phyloP scores from a whole-genome alignment of 2,797 vertebrate species.

The Rhabdophis nuchalis region DNA sequence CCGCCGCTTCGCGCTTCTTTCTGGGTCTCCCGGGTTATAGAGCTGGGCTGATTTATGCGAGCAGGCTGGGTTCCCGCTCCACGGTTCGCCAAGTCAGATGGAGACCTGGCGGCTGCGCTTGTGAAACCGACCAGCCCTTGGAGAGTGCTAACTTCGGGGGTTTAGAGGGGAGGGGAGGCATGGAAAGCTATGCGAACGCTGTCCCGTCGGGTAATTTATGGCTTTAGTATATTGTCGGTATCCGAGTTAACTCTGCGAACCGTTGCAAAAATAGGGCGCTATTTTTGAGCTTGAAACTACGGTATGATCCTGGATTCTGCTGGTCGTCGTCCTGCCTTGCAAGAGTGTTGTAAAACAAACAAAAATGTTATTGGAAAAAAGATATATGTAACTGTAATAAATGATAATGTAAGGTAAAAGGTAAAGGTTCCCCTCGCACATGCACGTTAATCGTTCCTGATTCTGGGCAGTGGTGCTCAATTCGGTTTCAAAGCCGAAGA shows the following conservation, averaged over 20 bases:
- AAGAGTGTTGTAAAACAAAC: background rate
- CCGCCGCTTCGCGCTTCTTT: background rate
- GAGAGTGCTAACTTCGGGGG: background rate
- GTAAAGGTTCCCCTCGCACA: too few relatives aligned
- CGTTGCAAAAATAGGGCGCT: background rate
- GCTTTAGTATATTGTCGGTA: background rate
- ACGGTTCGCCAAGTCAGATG: background rate
- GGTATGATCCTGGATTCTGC: background rate
- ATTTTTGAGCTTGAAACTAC: background rate
- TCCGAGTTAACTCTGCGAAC: background rate
- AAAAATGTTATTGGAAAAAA: background rate
- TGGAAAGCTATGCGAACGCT: background rate
- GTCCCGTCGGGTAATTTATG: background rate
- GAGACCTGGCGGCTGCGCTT: background rate
- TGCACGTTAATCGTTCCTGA: too few relatives aligned
- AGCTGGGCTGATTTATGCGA: background rate
- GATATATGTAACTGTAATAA: background rate
- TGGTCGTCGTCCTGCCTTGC: background rate
- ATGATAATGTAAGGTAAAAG: background rate
- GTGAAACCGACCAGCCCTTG: background rate
- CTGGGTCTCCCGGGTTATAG: background rate
- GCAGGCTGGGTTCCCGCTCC: background rate
- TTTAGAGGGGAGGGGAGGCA: background rate
- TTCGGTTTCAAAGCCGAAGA: too few relatives aligned
- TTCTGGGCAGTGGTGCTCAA: too few relatives aligned